A percentile compares a stretch with the other conserved stretches of the same genome.
Evolutionary conservation across 2,888 invertebrate species (phyloP).

Genomic region (Hartigia nigra): DNA sequence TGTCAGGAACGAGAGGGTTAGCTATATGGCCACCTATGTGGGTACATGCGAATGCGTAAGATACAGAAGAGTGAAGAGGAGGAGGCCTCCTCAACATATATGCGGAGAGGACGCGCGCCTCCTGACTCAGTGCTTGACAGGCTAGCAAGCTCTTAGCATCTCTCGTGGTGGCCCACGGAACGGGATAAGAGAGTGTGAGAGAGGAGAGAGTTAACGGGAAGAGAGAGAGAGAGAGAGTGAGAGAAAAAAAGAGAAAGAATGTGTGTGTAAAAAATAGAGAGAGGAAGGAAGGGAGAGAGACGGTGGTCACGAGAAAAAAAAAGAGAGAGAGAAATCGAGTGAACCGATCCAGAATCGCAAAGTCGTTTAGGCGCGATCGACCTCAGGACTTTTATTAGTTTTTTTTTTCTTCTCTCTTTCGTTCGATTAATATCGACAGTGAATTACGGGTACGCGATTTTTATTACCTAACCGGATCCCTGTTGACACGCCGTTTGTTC

Average conservation of each 20-base stretch:
- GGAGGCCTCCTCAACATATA: slow-evolving; percentile 60
- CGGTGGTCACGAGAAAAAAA: slow-evolving; percentile 21
- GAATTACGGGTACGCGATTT: not conserved
- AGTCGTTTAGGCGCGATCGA: not conserved
- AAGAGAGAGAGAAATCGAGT: not conserved
- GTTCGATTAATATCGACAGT: not conserved
- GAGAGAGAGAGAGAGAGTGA: slow-evolving; percentile 14
- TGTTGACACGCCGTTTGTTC: not conserved
- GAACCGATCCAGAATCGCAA: not conserved
- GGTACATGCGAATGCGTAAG: slow-evolving; percentile 54
- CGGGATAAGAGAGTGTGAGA: slow-evolving; percentile 17
- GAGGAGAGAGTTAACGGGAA: slow-evolving; percentile 4
- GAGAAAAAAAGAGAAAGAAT: slow-evolving; percentile 23
- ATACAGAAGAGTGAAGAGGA: slow-evolving; percentile 49
- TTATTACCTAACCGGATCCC: not conserved
- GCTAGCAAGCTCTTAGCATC: slow-evolving; percentile 64
- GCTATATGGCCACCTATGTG: slow-evolving; percentile 32
- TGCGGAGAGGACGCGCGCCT: slow-evolving; percentile 63
- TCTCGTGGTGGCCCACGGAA: slow-evolving; percentile 24
- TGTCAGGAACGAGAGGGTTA: slow-evolving; percentile 32
- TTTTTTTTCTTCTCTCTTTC: not conserved
- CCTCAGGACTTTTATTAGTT: not conserved
- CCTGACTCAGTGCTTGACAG: slow-evolving; percentile 65
- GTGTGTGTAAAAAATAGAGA: slow-evolving; percentile 19
- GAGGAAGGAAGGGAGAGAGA: slow-evolving; percentile 28